A percentile compares a stretch with the other conserved stretches of the same genome.
phyloP scores from a whole-genome alignment of 2,888 invertebrate genomes.

The Parnassius smintheus region DNA sequence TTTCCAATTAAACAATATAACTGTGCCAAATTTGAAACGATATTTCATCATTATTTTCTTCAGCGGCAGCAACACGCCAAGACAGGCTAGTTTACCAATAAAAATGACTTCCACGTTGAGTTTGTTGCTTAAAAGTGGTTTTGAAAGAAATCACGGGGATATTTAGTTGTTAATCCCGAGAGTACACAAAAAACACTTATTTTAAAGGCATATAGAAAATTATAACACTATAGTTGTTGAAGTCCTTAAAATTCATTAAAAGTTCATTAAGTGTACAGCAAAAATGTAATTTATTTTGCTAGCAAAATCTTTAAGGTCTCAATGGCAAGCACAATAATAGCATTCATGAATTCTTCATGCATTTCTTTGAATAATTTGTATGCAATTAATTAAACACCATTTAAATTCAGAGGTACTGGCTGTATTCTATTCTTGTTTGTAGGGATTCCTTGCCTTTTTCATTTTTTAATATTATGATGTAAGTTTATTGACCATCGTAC shows the following conservation, averaged over 20 bases:
- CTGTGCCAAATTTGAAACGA: too few species aligned
- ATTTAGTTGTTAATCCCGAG: too few species aligned
- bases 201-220: too few species aligned
- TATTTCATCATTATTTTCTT: too few species aligned
- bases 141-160: too few species aligned
- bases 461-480: constrained; percentile 29
- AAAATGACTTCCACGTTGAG: too few species aligned
- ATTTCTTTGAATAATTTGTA: constrained; percentile 74
- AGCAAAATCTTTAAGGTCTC: constrained; percentile 51
- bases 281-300: constrained; percentile 64
- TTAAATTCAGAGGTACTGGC: constrained; percentile 66
- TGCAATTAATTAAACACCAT: constrained; percentile 75
- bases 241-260: neutral
- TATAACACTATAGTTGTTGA: neutral
- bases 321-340: constrained; percentile 45
- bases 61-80: too few species aligned
- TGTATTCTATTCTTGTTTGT: constrained; percentile 33
- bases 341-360: too few species aligned
- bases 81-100: too few species aligned
- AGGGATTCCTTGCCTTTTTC: constrained; percentile 33
- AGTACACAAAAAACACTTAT: too few species aligned
- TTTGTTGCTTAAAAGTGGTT: too few species aligned
- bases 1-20: too few species aligned
- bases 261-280: constrained; percentile 25
- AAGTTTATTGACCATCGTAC: constrained; percentile 12